phyloP scores from a whole-genome alignment of 1,140 invertebrate species.

The Helicoverpa armigera region DNA sequence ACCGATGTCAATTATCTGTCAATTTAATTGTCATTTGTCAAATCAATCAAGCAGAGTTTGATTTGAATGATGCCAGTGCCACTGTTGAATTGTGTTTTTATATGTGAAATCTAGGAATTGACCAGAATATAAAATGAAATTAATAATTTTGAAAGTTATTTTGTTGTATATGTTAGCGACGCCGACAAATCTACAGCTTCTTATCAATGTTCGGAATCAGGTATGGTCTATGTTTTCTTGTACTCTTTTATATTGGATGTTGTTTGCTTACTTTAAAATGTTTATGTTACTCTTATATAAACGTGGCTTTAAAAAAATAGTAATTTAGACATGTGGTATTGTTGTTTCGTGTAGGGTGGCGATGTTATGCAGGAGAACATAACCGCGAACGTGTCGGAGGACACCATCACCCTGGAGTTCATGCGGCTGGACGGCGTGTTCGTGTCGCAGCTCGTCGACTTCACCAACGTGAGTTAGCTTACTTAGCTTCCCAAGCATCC shows the following conservation, averaged over 20 bases:
- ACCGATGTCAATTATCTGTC: too few relatives aligned
- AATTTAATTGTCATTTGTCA: too few relatives aligned
- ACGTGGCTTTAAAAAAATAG: too few relatives aligned
- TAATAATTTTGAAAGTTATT: slow-evolving; percentile 55
- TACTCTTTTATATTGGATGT: background rate
- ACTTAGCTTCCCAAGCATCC: too few relatives aligned
- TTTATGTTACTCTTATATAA: too few relatives aligned
- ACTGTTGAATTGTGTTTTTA: too few relatives aligned
- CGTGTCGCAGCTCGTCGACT: slow-evolving; percentile 97
- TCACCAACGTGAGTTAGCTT: slow-evolving; percentile 94
- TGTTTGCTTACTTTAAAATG: too few relatives aligned
- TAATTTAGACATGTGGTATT: slow-evolving; percentile 58
- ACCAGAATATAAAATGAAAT: slow-evolving; percentile 41
- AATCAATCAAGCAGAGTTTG: too few relatives aligned
- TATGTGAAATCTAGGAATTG: slow-evolving; percentile 34
- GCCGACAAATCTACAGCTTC: slow-evolving; percentile 73
- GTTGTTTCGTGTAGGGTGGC: slow-evolving; percentile 90
- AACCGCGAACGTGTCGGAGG: slow-evolving; percentile 95
- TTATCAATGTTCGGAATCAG: slow-evolving; percentile 83
- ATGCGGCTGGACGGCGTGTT: slow-evolving; percentile 96
- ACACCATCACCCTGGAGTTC: slow-evolving; percentile 95
- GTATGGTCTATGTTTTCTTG: slow-evolving; percentile 53
- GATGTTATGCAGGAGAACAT: slow-evolving; percentile 97
- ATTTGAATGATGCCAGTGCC: too few relatives aligned
- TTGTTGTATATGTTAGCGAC: slow-evolving; percentile 63